Evolutionary conservation across 2,113 vertebrate genomes (phyloP), one percentile per base, ranked within the genome.

Genomic region (Xyliphius kryptos): DNA sequence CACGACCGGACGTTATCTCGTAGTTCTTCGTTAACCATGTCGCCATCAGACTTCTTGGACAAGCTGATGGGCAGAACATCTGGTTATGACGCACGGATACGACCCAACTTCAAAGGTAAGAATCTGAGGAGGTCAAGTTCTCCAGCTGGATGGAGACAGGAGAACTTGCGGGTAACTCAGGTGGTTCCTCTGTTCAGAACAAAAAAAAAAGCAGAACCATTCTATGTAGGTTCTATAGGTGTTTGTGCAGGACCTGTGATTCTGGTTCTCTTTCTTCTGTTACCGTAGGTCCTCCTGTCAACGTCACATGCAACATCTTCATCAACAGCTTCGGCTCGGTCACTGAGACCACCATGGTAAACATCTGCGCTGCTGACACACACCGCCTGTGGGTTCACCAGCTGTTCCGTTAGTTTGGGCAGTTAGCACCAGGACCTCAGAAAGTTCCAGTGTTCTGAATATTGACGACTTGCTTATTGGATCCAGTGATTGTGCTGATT

Each of bases 301-400:
- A 95, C 86, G 90, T 97, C 92, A 93, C 93, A 86, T 95, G 92
- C 93, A 97, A 97, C 94, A 96, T 96, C 94, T 97, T 95, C 92
- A 96, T 96, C 92, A 95, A 95, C 93, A 97, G 94, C 88, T 97
- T 94, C 82, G 89, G 93, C 91, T 97, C 94, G 72, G 90, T 98
- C 91, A 93, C 95, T 87, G 93, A 98, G 91, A 94, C 93, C 84
- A 97, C 94, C 82, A 96, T 97, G 95, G 93, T 95, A 90, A 99
- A 93, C 93, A 85, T 41, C 9, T 14, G 5, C 5, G 5, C 36
- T 6, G 5, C 36, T 38, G 5, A 38, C 36, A 5, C n/a, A n/a
- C n/a, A n/a, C n/a, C n/a, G n/a, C n/a, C n/a, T n/a, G n/a, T n/a
- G n/a, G n/a, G n/a, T n/a, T n/a, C n/a, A n/a, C n/a, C n/a, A n/a